Base-by-base conservation (phyloP, 92 coral and sea anemone genomes). In the Paragorgia papillata region DNA sequence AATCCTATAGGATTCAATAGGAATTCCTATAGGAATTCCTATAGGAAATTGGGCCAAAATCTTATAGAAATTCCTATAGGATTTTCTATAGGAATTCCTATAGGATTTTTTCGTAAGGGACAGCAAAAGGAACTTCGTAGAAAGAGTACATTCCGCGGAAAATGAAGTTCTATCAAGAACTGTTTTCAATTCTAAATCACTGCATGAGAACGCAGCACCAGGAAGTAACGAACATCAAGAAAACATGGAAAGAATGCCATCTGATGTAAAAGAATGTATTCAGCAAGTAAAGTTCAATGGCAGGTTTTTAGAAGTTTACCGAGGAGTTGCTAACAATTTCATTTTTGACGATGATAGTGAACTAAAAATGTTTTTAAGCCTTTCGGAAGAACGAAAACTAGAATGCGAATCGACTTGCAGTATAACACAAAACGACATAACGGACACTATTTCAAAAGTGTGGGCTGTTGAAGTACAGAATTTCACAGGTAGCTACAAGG, bases 111-210 rank as follows among this genome's bases (percentile, higher is more conserved):
- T n/a, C n/a, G n/a, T n/a, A n/a, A n/a, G n/a, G n/a, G n/a, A n/a
- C n/a, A n/a, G n/a, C n/a, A n/a, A n/a, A n/a, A n/a, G n/a, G n/a
- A 85, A 85, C 48, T 80, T 80, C 64, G 89, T 80, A 7, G 88
- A 85, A 65, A 49, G 88, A 46, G 88, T 80, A 9, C 88, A 73
- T 26, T 74, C 85, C 0, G 75, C 64, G 46, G 85, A 30, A 9
- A 80, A 80, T 70, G 79, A 71, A 80, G 87, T 70, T 0, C 74
- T 84, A 7, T 68, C 87, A 19, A 73, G 67, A n/a, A 78, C 79
- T 51, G 44, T 79, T 18, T 85, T 85, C 54, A 59, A 80, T 33
- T 65, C 79, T 37, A 64, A 80, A 15, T 49, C 46, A 33, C 70
- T 69, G n/a, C 63, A 85, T 54, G 55, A 69, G 9, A 74, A 62